Base-by-base conservation (phyloP, 2,888 invertebrate species). In the Diaphora mendica region DNA sequence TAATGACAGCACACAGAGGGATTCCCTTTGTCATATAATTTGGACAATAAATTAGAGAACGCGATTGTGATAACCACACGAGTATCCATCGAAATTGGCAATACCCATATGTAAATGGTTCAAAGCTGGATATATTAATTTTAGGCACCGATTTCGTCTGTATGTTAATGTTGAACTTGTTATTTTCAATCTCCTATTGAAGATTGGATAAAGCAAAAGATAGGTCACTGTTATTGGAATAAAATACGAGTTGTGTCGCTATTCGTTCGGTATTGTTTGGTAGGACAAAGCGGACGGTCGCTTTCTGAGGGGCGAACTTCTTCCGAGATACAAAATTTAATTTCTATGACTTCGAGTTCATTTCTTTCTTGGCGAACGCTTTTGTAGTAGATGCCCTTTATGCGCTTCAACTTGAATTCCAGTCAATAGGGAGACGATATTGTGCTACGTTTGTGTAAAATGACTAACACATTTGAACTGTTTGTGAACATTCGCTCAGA, bases 161-260 rank as follows among this genome's bases (percentile, higher is more conserved):
- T 79, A 80, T 78, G 77, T 77, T 75, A 80, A 82, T 83, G 66
- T 77, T 73, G 81, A 79, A 84, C 79, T 82, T 86, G 86, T 86
- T 88, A 87, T 87, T 88, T 85, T 87, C 85, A 86, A 89, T 89
- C 87, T 80, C 81, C 84, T 89, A 89, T 90, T 88, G 88, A 90
- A 91, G 90, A 90, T 89, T 88, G 89, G 89, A 90, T 91, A 89
- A 90, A 91, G 90, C 84, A 87, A 90, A 91, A 90, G 88, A 89
- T 82, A 83, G 89, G 89, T 90, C 91, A 91, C 93, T 93, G 91
- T 93, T 90, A 89, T 90, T 89, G 83, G 88, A 87, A 91, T 91
- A 91, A 93, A 93, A 93, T 93, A 94, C 93, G 92, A 91, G 90
- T 89, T 87, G 89, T 90, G 89, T 89, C 87, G 89, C 88, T 89